Conservation (phyloP, 2,797 vertebrate species). For the Danio aesculapii region DNA sequence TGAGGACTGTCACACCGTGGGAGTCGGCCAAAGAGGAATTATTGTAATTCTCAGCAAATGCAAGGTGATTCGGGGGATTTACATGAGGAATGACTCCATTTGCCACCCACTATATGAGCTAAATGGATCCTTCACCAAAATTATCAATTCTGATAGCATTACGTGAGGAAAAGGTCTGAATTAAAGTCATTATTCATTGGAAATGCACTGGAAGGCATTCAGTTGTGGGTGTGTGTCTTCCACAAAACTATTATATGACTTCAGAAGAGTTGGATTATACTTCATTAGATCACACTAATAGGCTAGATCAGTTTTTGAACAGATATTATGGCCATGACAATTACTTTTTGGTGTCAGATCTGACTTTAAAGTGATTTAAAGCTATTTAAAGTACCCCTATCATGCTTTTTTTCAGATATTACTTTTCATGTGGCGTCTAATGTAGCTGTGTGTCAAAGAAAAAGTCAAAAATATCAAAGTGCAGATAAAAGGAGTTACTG, state of each 20-base stretch:
- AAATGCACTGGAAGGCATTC: background rate
- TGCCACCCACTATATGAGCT: background rate
- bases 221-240: background rate
- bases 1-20: background rate
- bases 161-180: background rate
- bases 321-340: background rate
- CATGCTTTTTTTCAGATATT: too few species aligned
- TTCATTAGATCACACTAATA: background rate
- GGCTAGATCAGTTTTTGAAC: background rate
- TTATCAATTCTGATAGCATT: conserved; percentile 18
- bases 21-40: conserved; percentile 7
- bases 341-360: background rate
- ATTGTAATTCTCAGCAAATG: background rate
- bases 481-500: too few species aligned
- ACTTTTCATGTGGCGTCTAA: too few species aligned
- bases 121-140: conserved; percentile 6
- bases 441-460: background rate
- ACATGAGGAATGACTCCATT: conserved; percentile 13
- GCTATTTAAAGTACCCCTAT: too few species aligned
- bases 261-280: background rate
- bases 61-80: conserved; percentile 1
- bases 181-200: conserved; percentile 7
- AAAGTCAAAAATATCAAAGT: background rate
- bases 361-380: background rate
- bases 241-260: background rate